phyloP scores from a whole-genome alignment of 1,140 invertebrate genomes.

The Neuroterus valhalla region DNA sequence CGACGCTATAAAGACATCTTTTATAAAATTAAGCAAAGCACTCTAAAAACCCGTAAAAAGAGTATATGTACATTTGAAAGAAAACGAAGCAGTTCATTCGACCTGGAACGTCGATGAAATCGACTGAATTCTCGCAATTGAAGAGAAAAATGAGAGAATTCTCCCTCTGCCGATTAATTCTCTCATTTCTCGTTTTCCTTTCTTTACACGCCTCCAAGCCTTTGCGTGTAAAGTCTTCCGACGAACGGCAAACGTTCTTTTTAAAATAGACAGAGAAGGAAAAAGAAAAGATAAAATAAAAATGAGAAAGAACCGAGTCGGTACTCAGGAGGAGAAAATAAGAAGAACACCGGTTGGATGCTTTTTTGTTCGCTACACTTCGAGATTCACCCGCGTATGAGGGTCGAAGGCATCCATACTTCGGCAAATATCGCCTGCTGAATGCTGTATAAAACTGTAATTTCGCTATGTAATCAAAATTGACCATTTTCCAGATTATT shows the following conservation, averaged over 20 bases:
- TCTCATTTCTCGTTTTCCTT: not conserved
- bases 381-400: slow-evolving; percentile 22
- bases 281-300: slow-evolving; percentile 11
- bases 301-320: slow-evolving; percentile 17
- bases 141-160: not conserved
- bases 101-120: not conserved
- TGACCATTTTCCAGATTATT: too few relatives aligned
- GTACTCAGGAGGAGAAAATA: not conserved
- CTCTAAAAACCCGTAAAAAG: not conserved
- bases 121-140: not conserved
- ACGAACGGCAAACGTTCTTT: slow-evolving; percentile 4
- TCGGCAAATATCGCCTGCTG: not conserved
- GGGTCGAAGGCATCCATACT: not conserved
- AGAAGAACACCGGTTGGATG: slow-evolving; percentile 14
- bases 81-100: slow-evolving; percentile 1
- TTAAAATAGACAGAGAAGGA: not conserved
- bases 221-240: not conserved
- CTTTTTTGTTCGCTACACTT: slow-evolving; percentile 18
- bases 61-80: not conserved
- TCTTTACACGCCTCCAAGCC: slow-evolving; percentile 8
- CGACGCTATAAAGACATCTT: too few relatives aligned
- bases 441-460: not conserved
- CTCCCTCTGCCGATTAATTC: not conserved
- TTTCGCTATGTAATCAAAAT: too few relatives aligned
- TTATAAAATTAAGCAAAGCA: not conserved